A percentile compares a stretch with the other conserved stretches of the same genome.
Conservation (phyloP, 2,113 vertebrate genomes). For the Chionomys nivalis region DNA sequence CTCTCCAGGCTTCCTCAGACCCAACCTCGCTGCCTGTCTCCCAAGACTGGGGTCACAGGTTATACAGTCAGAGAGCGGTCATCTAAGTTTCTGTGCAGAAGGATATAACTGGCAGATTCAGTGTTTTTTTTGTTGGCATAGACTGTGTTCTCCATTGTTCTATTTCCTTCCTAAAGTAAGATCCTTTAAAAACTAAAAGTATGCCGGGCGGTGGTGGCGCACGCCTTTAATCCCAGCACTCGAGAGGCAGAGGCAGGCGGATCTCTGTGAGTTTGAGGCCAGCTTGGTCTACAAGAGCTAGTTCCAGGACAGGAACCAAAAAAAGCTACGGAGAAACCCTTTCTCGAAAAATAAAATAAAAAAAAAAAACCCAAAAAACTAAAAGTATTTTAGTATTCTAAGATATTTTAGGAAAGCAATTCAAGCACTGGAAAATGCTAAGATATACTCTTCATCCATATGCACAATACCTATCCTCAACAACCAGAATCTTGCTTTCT, state of each 20-base stretch:
- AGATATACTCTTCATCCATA: neutral
- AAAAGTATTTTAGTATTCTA: neutral
- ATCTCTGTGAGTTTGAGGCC: too few species aligned
- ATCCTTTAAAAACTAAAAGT: neutral
- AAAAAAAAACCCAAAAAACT: too few species aligned
- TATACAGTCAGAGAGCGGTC: neutral
- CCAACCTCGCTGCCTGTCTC: too few species aligned
- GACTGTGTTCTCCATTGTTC: neutral
- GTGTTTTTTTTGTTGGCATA: neutral
- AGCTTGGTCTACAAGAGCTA: too few species aligned
- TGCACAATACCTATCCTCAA: neutral
- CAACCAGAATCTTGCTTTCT: neutral
- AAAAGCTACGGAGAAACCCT: too few species aligned
- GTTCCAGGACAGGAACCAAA: too few species aligned
- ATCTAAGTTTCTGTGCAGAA: neutral
- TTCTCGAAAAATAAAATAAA: too few species aligned
- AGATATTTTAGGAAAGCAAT: slow-evolving; percentile 13
- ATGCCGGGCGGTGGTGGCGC: too few species aligned
- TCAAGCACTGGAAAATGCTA: neutral
- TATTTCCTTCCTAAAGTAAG: neutral
- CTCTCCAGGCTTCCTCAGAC: neutral
- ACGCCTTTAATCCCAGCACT: too few species aligned
- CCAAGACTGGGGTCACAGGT: neutral
- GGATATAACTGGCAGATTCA: neutral
- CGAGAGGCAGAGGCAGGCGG: too few species aligned